Evolutionary conservation across 2,888 invertebrate species (phyloP).

Genomic region (Thysanoteuthis rhombus): DNA sequence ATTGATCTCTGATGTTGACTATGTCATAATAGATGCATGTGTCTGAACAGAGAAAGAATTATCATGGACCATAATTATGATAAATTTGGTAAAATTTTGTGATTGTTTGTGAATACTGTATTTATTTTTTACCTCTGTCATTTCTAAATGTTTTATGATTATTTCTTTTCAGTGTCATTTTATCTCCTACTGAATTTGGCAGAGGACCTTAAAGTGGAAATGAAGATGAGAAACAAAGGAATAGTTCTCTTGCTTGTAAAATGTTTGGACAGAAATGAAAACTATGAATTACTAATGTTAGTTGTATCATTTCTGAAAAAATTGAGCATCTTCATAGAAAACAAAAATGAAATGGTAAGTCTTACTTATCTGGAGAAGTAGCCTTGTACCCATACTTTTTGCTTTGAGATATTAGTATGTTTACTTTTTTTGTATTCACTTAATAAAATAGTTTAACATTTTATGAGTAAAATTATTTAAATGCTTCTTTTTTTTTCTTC

Average conservation of each 20-base stretch:
- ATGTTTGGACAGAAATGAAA: slow-evolving; percentile 84
- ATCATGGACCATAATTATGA: too few relatives aligned
- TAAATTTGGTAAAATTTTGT: neutral
- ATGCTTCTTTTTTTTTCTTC: neutral
- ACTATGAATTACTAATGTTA: slow-evolving; percentile 87
- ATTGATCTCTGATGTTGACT: too few relatives aligned
- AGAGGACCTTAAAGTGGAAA: slow-evolving; percentile 92
- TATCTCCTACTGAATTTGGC: slow-evolving; percentile 94
- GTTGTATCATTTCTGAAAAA: slow-evolving; percentile 95
- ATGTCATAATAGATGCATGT: too few relatives aligned
- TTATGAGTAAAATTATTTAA: neutral
- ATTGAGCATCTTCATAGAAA: slow-evolving; percentile 91
- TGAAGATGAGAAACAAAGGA: slow-evolving; percentile 95
- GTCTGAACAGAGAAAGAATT: too few relatives aligned
- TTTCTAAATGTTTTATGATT: neutral
- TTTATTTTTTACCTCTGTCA: too few relatives aligned
- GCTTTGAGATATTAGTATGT: too few relatives aligned
- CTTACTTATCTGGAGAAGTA: neutral
- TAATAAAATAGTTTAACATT: too few relatives aligned
- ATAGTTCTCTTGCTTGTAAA: slow-evolving; percentile 87
- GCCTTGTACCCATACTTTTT: too few relatives aligned
- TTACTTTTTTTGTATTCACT: too few relatives aligned
- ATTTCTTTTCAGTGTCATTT: slow-evolving; percentile 81
- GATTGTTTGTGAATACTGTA: neutral
- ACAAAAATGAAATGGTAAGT: slow-evolving; percentile 87